Conservation (phyloP, 1,140 invertebrate genomes). For the Drosophila malerkotliana region DNA sequence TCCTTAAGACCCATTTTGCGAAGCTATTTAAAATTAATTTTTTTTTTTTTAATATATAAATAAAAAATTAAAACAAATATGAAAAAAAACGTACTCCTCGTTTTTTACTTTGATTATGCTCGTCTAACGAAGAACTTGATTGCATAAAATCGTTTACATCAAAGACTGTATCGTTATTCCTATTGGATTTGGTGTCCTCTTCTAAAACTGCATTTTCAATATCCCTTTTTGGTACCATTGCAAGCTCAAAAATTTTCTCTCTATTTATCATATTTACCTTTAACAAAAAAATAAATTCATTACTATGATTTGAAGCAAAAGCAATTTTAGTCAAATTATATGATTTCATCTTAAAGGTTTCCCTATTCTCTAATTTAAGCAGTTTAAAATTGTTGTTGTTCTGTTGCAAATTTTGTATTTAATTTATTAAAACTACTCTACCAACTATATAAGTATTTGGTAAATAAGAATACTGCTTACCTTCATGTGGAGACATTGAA, state of each 20-base stretch:
- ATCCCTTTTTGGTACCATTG: neutral
- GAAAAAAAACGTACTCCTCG: conserved; percentile 10
- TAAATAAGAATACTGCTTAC: conserved; percentile 19
- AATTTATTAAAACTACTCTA: too few relatives aligned
- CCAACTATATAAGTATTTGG: too few relatives aligned
- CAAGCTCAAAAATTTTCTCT: conserved; percentile 21
- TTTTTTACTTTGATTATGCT: conserved; percentile 11
- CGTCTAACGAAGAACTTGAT: conserved; percentile 28
- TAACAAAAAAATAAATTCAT: neutral
- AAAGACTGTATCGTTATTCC: neutral
- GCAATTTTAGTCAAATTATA: too few relatives aligned
- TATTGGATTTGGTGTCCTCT: neutral
- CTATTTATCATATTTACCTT: conserved; percentile 21
- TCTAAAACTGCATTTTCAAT: neutral
- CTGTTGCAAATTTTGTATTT: too few relatives aligned
- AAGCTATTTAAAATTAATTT: conserved; percentile 21
- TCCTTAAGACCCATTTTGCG: conserved; percentile 55
- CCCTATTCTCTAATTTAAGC: too few relatives aligned
- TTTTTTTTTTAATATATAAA: neutral
- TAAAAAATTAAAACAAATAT: too few relatives aligned
- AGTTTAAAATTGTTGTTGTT: too few relatives aligned
- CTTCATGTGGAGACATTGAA: conserved; percentile 77
- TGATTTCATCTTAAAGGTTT: too few relatives aligned
- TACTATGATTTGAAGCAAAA: too few relatives aligned
- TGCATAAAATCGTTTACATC: conserved; percentile 14